Percentiles rank a stretch among this genome's conserved stretches.
Conservation (phyloP, 2,113 vertebrate genomes). For the Piaya cayana region DNA sequence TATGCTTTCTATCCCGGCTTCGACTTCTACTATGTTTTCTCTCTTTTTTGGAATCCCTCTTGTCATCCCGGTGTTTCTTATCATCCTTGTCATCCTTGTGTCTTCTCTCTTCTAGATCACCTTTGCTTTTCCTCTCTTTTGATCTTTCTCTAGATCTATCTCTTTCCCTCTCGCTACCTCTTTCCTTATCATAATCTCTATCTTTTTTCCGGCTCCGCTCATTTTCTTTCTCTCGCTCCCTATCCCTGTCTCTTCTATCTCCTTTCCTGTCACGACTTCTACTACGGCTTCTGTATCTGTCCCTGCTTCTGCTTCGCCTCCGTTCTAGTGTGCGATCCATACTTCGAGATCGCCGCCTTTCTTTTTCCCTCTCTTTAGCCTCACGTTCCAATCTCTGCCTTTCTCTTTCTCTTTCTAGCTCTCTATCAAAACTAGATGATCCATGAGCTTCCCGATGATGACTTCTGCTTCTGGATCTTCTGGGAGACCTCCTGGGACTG, state of each 20-base stretch:
- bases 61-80: constrained; percentile 86
- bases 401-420: constrained; percentile 94
- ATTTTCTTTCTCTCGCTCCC: constrained; percentile 88
- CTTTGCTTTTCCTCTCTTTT: constrained; percentile 84
- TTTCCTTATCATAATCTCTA: constrained; percentile 90
- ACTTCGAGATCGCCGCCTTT: constrained; percentile 82
- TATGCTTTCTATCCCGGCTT: constrained; percentile 82
- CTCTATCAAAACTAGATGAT: constrained; percentile 91
- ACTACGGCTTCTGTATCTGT: constrained; percentile 82
- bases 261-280: constrained; percentile 82
- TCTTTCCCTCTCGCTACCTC: constrained; percentile 84
- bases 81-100: constrained; percentile 85
- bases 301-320: constrained; percentile 81
- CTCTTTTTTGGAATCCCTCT: constrained; percentile 81
- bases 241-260: constrained; percentile 86
- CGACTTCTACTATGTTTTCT: constrained; percentile 84
- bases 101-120: constrained; percentile 79
- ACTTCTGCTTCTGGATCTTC: constrained; percentile 93
- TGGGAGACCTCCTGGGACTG: constrained; percentile 89
- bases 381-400: constrained; percentile 92
- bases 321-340: constrained; percentile 79
- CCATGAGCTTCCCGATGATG: constrained; percentile 89
- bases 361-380: constrained; percentile 84
- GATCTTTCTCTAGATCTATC: constrained; percentile 83
- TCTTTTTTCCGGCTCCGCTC: constrained; percentile 89